A percentile compares a stretch with the other conserved stretches of the same genome.
phyloP scores from a whole-genome alignment of 2,797 vertebrate genomes.

The Sebastes umbrosus region DNA sequence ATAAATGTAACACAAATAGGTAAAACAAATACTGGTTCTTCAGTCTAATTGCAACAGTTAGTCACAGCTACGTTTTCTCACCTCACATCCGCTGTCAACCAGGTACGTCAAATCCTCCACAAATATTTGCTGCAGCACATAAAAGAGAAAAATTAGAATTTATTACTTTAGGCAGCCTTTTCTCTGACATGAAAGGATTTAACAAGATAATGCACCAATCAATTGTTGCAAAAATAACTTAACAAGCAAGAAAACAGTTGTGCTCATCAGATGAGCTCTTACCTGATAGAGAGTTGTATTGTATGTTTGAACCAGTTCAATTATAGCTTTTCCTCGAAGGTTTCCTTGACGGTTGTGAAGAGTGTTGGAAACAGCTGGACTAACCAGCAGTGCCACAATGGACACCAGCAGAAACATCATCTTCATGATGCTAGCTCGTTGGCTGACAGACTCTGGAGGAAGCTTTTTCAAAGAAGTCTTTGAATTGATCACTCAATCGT shows the following conservation, averaged over 20 bases:
- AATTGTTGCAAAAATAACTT: neutral
- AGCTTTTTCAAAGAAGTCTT: neutral
- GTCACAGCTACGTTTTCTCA: slow-evolving; percentile 27
- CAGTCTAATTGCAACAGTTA: neutral
- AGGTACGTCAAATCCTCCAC: slow-evolving; percentile 34
- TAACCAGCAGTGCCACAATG: neutral
- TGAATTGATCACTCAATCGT: neutral
- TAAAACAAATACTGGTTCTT: neutral
- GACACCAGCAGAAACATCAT: slow-evolving; percentile 29
- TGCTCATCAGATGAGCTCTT: slow-evolving; percentile 1
- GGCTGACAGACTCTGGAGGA: neutral
- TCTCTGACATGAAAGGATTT: neutral
- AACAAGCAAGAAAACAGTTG: neutral
- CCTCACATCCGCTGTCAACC: slow-evolving; percentile 24
- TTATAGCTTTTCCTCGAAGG: fast-evolving
- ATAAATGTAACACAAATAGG: neutral
- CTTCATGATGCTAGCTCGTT: slow-evolving; percentile 10
- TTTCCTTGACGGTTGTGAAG: fast-evolving
- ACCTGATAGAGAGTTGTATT: neutral
- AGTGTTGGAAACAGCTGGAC: fast-evolving
- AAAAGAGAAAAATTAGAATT: fast-evolving
- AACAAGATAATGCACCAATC: neutral
- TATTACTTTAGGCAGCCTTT: fast-evolving
- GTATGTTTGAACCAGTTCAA: fast-evolving
- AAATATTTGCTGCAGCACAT: neutral